Conservation (phyloP, 2,888 invertebrate genomes). For the Pelosia muscerda region DNA sequence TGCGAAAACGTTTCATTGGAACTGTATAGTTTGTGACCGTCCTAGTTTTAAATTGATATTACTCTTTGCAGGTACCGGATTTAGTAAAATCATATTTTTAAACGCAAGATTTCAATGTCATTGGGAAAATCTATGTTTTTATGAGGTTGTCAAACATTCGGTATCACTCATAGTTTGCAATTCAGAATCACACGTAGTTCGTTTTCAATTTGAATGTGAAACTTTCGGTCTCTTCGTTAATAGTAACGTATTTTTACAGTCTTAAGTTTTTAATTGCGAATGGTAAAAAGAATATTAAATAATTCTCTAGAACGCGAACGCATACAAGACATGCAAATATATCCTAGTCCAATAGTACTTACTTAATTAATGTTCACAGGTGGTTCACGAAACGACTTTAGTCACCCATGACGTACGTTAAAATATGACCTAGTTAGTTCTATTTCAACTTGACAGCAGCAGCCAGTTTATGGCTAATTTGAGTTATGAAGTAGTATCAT, state of each 20-base stretch:
- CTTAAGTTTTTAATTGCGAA: too few species aligned
- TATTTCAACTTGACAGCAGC: constrained; percentile 48
- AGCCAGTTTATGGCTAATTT: constrained; percentile 49
- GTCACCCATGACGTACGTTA: not conserved
- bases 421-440: constrained; percentile 32
- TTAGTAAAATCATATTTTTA: too few species aligned
- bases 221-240: too few species aligned
- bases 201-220: too few species aligned
- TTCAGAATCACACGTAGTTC: too few species aligned
- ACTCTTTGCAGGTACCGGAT: too few species aligned
- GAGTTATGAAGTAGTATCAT: constrained; percentile 17
- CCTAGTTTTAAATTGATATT: not conserved
- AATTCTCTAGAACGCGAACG: not conserved
- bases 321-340: not conserved
- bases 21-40: not conserved
- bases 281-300: not conserved
- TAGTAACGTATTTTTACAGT: too few species aligned
- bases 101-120: too few species aligned
- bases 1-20: not conserved
- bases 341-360: not conserved
- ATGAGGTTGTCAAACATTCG: too few species aligned
- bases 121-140: too few species aligned
- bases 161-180: too few species aligned
- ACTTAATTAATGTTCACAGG: not conserved
- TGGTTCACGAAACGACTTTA: constrained; percentile 1